Conservation (phyloP, 2,888 invertebrate genomes). For the Dioctria rufipes region DNA sequence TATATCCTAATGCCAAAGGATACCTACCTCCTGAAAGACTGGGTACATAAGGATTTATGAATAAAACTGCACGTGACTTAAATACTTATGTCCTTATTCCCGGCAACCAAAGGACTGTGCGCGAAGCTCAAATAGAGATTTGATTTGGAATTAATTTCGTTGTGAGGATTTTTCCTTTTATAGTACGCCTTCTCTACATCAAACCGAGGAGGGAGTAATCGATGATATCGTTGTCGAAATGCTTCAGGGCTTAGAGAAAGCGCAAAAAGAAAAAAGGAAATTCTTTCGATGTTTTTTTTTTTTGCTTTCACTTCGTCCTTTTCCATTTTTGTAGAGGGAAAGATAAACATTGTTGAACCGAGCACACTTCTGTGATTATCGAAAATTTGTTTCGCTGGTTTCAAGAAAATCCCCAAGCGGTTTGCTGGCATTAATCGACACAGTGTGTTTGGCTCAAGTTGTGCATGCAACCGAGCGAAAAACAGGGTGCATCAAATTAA, state of each 20-base stretch:
- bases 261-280: not conserved
- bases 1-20: constrained; percentile 54
- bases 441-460: constrained; percentile 10
- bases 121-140: constrained; percentile 49
- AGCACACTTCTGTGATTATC: constrained; percentile 51
- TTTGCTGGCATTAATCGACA: constrained; percentile 34
- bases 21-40: constrained; percentile 49
- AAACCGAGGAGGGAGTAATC: constrained; percentile 8
- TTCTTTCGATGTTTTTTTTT: not conserved
- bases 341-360: constrained; percentile 31
- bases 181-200: too few species aligned
- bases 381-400: constrained; percentile 50
- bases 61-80: constrained; percentile 61
- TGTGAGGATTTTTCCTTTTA: constrained; percentile 37
- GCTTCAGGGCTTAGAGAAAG: constrained; percentile 20
- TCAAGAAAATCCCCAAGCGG: constrained; percentile 37
- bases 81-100: constrained; percentile 61
- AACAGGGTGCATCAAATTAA: constrained; percentile 44
- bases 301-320: too few species aligned
- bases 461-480: constrained; percentile 20
- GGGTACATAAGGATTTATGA: constrained; percentile 60
- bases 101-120: constrained; percentile 35
- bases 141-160: constrained; percentile 52
- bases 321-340: not conserved
- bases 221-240: constrained; percentile 39